phyloP scores from a whole-genome alignment of 2,113 vertebrate species.

The Anarhynchus alexandrinus region DNA sequence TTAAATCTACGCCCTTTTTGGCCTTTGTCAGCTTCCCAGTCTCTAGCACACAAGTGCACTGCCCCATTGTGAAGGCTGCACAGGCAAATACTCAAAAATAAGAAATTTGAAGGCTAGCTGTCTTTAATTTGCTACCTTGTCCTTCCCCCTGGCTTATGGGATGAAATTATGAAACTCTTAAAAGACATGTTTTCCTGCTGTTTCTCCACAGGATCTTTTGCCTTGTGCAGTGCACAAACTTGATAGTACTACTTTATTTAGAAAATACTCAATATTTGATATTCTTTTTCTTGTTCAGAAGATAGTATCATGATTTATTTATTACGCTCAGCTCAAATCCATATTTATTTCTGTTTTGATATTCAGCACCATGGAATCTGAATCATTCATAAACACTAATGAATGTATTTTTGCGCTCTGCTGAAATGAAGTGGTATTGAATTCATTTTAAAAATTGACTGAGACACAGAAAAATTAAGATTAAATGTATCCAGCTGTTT shows the following conservation, averaged over 20 bases:
- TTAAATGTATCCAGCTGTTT: slow-evolving; percentile 33
- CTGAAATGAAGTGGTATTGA: slow-evolving; percentile 30
- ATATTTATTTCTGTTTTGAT: slow-evolving; percentile 42
- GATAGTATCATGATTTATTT: slow-evolving; percentile 19
- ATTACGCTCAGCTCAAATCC: background rate
- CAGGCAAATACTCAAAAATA: background rate
- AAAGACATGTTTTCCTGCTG: background rate
- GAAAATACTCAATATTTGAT: background rate
- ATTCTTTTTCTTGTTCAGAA: background rate
- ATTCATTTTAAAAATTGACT: background rate
- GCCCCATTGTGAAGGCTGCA: background rate
- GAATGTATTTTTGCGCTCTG: slow-evolving; percentile 13
- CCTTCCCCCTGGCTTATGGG: background rate
- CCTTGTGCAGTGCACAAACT: background rate
- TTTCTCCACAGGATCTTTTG: background rate
- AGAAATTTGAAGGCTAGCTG: background rate
- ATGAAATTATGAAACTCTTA: background rate
- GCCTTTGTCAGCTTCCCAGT: background rate
- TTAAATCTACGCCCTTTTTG: background rate
- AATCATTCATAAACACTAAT: slow-evolving; percentile 39
- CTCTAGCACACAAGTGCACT: background rate
- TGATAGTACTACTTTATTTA: background rate
- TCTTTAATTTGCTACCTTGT: background rate
- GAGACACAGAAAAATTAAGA: background rate
- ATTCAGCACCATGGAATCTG: slow-evolving; percentile 15